These are phyloP conservation scores for Sebastes iracundus DNA, from an alignment of 2,797 vertebrate genomes.

Conservation along the genomic window DNA sequence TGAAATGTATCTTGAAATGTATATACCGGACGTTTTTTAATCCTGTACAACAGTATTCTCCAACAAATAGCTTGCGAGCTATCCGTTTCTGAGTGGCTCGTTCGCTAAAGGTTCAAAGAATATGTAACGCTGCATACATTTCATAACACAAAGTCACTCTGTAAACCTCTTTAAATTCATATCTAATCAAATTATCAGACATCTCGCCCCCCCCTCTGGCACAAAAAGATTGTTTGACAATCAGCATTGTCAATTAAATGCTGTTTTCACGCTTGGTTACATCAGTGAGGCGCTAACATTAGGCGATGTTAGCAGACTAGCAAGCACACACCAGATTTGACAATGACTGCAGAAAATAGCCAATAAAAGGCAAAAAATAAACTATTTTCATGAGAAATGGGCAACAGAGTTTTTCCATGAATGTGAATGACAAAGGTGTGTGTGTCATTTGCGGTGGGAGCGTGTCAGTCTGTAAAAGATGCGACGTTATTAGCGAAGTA, in stretches of 20 bases:
- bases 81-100: background rate
- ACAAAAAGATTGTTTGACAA: background rate
- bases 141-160: background rate
- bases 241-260: too few relatives aligned
- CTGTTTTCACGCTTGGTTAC: background rate
- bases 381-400: too few relatives aligned
- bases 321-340: too few relatives aligned
- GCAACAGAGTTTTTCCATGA: too few relatives aligned
- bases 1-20: slow-evolving; percentile 41
- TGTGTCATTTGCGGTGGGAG: too few relatives aligned
- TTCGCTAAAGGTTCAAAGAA: background rate
- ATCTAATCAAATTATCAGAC: background rate
- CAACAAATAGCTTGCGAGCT: background rate
- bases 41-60: background rate
- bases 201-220: too few relatives aligned
- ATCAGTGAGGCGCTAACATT: background rate
- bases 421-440: background rate
- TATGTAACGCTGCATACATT: too few relatives aligned
- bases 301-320: background rate
- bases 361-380: too few relatives aligned
- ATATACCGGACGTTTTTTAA: background rate
- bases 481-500: accelerated
- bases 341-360: accelerated
- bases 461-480: too few relatives aligned
- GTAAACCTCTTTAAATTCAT: background rate